Conservation (phyloP, 2,797 vertebrate genomes). For the Catharus ustulatus region DNA sequence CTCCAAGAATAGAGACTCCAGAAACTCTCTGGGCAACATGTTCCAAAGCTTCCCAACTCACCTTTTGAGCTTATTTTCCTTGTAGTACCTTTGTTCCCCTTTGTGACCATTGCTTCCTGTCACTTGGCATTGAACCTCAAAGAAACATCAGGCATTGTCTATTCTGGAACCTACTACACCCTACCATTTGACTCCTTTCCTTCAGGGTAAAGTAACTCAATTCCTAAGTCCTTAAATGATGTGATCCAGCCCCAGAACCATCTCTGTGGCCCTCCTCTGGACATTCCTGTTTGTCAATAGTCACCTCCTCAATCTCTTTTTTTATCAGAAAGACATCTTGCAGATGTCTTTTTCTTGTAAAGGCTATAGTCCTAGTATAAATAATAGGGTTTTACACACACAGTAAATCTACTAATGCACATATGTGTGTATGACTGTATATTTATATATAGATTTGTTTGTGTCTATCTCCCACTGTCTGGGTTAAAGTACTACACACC, state of each 20-base stretch:
- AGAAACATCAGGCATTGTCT: background rate
- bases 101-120: background rate
- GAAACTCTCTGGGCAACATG: rapidly evolving
- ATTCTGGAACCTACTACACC: background rate
- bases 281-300: background rate
- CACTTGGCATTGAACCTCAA: background rate
- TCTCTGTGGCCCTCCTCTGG: background rate
- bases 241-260: background rate
- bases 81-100: background rate
- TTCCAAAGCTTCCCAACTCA: background rate
- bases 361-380: background rate
- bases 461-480: background rate
- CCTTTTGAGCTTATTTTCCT: background rate
- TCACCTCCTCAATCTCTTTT: background rate
- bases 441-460: too few species aligned
- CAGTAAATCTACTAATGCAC: background rate
- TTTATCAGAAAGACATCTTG: background rate
- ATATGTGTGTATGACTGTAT: rapidly evolving
- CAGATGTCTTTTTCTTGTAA: background rate
- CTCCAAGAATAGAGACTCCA: background rate
- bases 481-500: background rate
- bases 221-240: background rate
- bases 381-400: background rate
- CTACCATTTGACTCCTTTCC: background rate
- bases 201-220: background rate